Evolutionary conservation across 2,888 invertebrate species (phyloP).

Genomic region (Enchytraeus crypticus): DNA sequence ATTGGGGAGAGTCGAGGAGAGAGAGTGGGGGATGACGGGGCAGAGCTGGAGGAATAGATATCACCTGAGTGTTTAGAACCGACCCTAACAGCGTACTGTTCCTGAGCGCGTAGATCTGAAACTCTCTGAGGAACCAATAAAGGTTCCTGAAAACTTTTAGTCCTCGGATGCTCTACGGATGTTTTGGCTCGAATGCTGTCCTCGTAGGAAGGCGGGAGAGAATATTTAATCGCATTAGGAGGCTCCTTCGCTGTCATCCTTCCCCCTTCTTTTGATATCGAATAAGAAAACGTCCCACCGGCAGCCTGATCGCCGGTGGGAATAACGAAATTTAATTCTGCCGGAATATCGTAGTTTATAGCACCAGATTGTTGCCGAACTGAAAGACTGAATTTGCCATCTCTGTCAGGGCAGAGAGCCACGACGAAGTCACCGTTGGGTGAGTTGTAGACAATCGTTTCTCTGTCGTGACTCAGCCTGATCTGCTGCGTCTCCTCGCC

Average conservation of each 20-base stretch:
- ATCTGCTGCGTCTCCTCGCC: not conserved
- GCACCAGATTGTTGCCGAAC: constrained; percentile 11
- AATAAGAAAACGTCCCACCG: constrained; percentile 2
- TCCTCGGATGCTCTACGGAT: constrained; percentile 5
- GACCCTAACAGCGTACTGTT: not conserved
- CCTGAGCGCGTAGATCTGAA: not conserved
- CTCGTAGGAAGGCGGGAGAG: constrained; percentile 7
- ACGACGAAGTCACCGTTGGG: not conserved
- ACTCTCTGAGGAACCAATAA: not conserved
- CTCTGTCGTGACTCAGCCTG: not conserved
- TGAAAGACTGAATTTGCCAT: constrained; percentile 16
- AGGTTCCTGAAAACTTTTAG: not conserved
- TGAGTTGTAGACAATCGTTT: not conserved
- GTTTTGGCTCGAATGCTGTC: constrained; percentile 8
- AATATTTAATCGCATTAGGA: not conserved
- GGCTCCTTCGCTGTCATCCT: not conserved
- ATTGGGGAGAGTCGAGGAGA: not conserved
- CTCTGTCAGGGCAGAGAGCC: constrained; percentile 3
- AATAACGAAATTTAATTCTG: constrained; percentile 1
- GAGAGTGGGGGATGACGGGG: not conserved
- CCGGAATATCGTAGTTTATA: not conserved
- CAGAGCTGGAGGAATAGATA: not conserved
- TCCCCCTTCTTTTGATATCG: not conserved
- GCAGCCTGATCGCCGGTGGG: not conserved
- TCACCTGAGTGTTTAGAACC: too few relatives aligned